phyloP scores from a whole-genome alignment of 2,888 invertebrate genomes.

The Rapana venosa region DNA sequence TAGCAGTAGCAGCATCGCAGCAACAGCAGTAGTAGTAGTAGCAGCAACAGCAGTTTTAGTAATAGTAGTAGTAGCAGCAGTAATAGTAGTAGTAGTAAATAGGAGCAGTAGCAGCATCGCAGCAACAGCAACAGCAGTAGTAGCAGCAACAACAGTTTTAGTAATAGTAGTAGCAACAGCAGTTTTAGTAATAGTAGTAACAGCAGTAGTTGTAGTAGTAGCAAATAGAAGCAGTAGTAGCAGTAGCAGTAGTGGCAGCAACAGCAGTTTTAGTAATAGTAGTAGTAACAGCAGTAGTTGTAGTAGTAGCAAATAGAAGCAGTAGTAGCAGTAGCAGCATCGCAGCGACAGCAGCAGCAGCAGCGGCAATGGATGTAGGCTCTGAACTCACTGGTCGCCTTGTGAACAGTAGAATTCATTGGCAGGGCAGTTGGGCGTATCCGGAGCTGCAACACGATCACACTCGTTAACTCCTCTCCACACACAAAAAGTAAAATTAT shows the following conservation, averaged over 20 bases:
- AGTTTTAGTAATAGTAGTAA: too few relatives aligned
- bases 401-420: conserved; percentile 28
- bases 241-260: conserved; percentile 72
- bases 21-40: too few relatives aligned
- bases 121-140: too few relatives aligned
- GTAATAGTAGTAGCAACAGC: conserved; percentile 78
- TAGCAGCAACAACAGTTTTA: too few relatives aligned
- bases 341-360: too few relatives aligned
- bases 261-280: conserved; percentile 61
- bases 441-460: conserved; percentile 9
- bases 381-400: conserved; percentile 16
- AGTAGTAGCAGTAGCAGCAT: neutral
- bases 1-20: neutral
- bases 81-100: neutral
- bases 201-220: neutral
- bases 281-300: neutral
- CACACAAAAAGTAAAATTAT: neutral
- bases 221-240: neutral
- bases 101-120: too few relatives aligned
- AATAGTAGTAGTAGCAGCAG: conserved; percentile 77
- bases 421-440: conserved; percentile 33
- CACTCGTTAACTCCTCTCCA: neutral
- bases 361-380: neutral
- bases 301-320: neutral
- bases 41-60: neutral